Conservation (phyloP, 2,113 vertebrate genomes). For the Archilochus colubris region DNA sequence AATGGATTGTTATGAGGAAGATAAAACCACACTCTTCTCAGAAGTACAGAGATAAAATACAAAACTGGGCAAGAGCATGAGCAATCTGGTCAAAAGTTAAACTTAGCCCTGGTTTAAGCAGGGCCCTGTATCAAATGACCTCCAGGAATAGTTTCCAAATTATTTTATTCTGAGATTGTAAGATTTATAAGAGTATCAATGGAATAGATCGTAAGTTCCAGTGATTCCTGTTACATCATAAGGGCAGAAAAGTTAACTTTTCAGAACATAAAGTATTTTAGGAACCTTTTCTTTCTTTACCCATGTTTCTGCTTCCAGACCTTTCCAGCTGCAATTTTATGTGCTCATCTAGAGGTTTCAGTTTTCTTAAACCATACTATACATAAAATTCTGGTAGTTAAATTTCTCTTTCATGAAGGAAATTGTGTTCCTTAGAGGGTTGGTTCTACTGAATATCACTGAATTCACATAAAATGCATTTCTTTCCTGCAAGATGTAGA, state of each 20-base stretch:
- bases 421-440: slow-evolving; percentile 24
- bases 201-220: background rate
- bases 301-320: background rate
- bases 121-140: background rate
- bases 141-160: background rate
- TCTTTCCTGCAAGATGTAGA: background rate
- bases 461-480: background rate
- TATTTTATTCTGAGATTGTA: background rate
- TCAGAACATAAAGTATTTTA: background rate
- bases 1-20: background rate
- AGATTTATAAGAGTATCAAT: background rate
- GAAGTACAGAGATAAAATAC: background rate
- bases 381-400: background rate
- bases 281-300: background rate
- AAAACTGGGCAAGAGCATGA: background rate
- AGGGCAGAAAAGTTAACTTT: background rate
- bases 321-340: slow-evolving; percentile 30
- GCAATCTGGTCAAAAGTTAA: background rate
- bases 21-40: background rate
- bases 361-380: background rate
- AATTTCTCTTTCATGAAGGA: slow-evolving; percentile 13
- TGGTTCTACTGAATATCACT: background rate
- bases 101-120: background rate
- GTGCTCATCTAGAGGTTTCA: background rate
- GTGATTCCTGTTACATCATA: background rate